phyloP scores from a whole-genome alignment of 1,140 invertebrate genomes.

The Heliothis subflexa region DNA sequence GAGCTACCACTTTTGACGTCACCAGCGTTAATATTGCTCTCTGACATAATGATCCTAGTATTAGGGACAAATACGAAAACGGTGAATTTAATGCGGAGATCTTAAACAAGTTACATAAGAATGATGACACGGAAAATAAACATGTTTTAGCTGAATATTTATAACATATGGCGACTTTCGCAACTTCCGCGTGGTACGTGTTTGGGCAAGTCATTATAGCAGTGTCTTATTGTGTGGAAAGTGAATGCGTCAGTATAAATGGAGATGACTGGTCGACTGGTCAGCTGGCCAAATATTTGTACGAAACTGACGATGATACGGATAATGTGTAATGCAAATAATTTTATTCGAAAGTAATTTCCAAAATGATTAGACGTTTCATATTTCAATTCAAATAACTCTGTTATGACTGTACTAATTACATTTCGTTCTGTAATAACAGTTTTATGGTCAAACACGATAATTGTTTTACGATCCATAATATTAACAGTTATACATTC shows the following conservation, averaged over 20 bases:
- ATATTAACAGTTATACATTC: no score
- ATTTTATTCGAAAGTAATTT: constrained; percentile 12
- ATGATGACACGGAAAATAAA: constrained; percentile 50
- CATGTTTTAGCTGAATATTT: constrained; percentile 55
- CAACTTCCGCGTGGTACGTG: constrained; percentile 53
- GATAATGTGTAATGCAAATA: background rate
- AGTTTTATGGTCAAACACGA: no score
- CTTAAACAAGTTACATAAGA: constrained; percentile 24
- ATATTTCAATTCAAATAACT: no score
- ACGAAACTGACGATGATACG: constrained; percentile 3
- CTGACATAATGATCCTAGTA: constrained; percentile 12
- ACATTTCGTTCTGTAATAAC: background rate
- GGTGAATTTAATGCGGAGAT: constrained; percentile 11
- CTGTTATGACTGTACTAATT: no score
- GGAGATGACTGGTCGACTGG: constrained; percentile 12
- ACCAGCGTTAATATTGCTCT: background rate
- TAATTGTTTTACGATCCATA: no score
- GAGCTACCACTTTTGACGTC: background rate
- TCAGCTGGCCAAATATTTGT: constrained; percentile 23
- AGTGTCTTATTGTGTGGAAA: constrained; percentile 39
- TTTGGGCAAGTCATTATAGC: constrained; percentile 51
- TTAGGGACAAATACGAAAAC: constrained; percentile 23
- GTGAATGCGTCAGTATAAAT: constrained; percentile 27
- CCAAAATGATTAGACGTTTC: background rate
- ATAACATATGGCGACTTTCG: constrained; percentile 54